These are phyloP conservation scores for Sardinella longiceps DNA, from an alignment of 2,797 vertebrate genomes.

Conservation along the genomic window DNA sequence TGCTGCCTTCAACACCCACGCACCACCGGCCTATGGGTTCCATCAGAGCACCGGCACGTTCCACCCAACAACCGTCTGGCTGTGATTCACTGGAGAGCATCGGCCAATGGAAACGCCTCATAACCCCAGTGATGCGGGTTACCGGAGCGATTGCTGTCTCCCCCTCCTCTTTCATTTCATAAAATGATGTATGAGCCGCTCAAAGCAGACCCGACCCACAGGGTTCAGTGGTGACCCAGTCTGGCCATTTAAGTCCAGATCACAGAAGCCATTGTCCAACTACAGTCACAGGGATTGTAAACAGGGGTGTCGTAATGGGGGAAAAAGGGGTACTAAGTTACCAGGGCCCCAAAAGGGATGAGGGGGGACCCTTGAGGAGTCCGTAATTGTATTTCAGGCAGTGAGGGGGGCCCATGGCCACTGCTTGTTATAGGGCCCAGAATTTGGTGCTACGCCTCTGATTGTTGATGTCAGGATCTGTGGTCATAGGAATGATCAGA, in stretches of 20 bases:
- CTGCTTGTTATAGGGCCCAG: no score
- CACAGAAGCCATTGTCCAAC: not conserved
- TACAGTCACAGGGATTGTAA: not conserved
- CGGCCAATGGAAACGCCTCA: constrained; percentile 67
- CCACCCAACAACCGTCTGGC: not conserved
- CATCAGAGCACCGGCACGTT: not conserved
- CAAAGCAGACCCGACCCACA: not conserved
- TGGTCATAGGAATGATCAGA: not conserved
- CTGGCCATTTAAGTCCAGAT: not conserved
- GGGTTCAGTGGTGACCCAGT: not conserved
- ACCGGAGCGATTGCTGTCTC: constrained; percentile 48
- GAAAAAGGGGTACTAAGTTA: no score
- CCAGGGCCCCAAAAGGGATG: no score
- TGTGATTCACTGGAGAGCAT: constrained; percentile 44
- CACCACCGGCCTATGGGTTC: not conserved
- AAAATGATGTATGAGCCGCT: constrained; percentile 65
- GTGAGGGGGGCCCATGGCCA: no score
- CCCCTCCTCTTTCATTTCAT: constrained; percentile 37
- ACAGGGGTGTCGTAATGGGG: no score
- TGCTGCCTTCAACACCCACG: not conserved
- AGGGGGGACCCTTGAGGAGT: no score
- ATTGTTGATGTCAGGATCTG: not conserved
- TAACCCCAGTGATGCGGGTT: constrained; percentile 54
- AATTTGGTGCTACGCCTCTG: no score
- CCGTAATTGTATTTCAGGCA: no score